These are phyloP conservation scores for Slavum lentiscoides DNA, from an alignment of 2,888 invertebrate genomes.

Conservation along the genomic window DNA sequence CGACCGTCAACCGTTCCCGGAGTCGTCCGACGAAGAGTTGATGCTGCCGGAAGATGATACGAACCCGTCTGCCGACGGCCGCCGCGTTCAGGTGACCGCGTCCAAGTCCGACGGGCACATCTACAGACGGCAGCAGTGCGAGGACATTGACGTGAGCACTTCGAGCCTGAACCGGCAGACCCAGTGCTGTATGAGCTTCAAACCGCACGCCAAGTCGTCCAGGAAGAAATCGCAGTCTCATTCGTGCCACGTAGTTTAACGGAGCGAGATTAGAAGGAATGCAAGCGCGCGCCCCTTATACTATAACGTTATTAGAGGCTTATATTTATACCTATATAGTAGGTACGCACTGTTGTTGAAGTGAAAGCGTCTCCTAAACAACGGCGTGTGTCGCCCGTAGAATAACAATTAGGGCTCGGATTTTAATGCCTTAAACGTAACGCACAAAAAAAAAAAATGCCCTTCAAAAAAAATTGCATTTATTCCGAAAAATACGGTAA, in stretches of 20 bases:
- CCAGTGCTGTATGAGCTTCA: conserved; percentile 35
- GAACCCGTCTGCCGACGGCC: too few species aligned
- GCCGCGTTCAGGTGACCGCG: neutral
- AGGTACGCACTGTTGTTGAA: too few species aligned
- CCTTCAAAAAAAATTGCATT: too few species aligned
- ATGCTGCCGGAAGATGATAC: neutral
- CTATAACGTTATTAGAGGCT: neutral
- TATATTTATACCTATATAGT: neutral
- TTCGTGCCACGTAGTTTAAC: conserved; percentile 16
- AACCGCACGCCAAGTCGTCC: conserved; percentile 26
- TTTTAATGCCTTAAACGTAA: too few species aligned
- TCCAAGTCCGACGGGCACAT: conserved; percentile 44
- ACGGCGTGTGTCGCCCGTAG: too few species aligned
- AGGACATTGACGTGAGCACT: conserved; percentile 1
- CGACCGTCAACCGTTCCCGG: neutral
- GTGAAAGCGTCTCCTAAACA: too few species aligned
- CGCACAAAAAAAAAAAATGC: too few species aligned
- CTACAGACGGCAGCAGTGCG: neutral
- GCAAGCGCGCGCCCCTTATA: neutral
- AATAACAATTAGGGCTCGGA: too few species aligned
- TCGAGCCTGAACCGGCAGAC: conserved; percentile 17
- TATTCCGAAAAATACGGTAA: too few species aligned
- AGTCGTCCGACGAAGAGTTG: conserved; percentile 17
- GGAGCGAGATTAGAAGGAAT: too few species aligned
- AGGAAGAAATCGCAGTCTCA: conserved; percentile 27